A percentile compares a stretch with the other conserved stretches of the same genome.
phyloP scores from a whole-genome alignment of 2,113 vertebrate species.

The Mormyrus iriodes region DNA sequence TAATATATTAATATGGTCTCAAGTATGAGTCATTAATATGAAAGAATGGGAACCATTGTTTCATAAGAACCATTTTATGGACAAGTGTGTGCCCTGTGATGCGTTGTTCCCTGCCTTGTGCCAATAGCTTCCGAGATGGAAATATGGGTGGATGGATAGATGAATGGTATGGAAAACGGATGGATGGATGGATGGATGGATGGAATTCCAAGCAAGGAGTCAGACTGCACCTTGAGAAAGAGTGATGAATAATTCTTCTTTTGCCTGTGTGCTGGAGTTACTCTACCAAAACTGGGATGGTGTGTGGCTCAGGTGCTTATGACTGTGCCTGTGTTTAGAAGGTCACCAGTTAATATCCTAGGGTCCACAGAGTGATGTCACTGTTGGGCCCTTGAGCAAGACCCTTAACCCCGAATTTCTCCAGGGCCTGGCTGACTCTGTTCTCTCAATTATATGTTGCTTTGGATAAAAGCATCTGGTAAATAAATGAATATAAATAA shows the following conservation, averaged over 20 bases:
- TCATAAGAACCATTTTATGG: background rate
- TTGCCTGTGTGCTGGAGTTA: background rate
- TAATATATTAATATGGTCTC: constrained; percentile 3
- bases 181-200: background rate
- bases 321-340: background rate
- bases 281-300: too few relatives aligned
- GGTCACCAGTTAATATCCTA: background rate
- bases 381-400: too few relatives aligned
- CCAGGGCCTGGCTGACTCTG: background rate
- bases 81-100: background rate
- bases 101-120: background rate
- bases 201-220: background rate
- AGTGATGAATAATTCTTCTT: background rate
- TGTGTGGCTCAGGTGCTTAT: too few relatives aligned
- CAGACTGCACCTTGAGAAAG: background rate
- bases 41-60: background rate
- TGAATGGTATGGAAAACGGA: background rate
- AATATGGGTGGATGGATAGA: background rate
- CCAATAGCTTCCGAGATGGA: background rate
- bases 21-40: background rate
- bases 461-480: background rate
- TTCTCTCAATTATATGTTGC: background rate
- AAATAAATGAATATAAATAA: background rate
- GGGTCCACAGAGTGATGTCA: background rate
- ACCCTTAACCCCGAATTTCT: too few relatives aligned